A percentile compares a stretch with the other conserved stretches of the same genome.
phyloP scores from a whole-genome alignment of 2,113 vertebrate species.

The Ifrita kowaldi region DNA sequence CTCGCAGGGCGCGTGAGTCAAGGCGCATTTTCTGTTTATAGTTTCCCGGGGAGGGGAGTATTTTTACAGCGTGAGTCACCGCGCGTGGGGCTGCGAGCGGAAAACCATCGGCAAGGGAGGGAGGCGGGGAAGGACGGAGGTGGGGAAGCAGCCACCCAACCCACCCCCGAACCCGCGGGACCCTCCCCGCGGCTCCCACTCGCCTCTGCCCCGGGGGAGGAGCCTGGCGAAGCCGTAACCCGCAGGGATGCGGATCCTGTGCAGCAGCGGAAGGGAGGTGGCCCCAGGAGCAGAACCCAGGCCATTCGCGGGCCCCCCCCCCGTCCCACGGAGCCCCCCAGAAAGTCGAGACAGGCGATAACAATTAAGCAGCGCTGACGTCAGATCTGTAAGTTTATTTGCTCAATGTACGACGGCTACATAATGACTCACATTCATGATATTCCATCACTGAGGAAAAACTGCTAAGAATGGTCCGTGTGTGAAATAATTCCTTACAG shows the following conservation, averaged over 20 bases:
- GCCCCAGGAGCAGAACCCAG: background rate
- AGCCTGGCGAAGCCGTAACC: fast-evolving
- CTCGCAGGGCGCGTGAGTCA: background rate
- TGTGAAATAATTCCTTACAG: conserved; percentile 85
- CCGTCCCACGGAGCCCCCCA: background rate
- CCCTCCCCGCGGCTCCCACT: fast-evolving
- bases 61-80: conserved; percentile 45
- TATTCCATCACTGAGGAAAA: conserved; percentile 92
- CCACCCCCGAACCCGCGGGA: fast-evolving
- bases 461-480: conserved; percentile 97
- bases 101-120: background rate
- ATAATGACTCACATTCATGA: conserved; percentile 99
- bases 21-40: background rate
- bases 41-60: background rate
- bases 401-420: conserved; percentile 99
- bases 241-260: fast-evolving
- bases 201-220: background rate
- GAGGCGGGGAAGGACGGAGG: background rate
- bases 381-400: conserved; percentile 94
- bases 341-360: background rate
- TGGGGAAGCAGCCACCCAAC: too few species aligned
- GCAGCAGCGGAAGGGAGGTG: fast-evolving
- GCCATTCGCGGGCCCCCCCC: background rate
- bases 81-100: background rate
- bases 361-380: conserved; percentile 56